These are phyloP conservation scores for Microchirus variegatus DNA, from an alignment of 2,797 vertebrate species.

Conservation along the genomic window DNA sequence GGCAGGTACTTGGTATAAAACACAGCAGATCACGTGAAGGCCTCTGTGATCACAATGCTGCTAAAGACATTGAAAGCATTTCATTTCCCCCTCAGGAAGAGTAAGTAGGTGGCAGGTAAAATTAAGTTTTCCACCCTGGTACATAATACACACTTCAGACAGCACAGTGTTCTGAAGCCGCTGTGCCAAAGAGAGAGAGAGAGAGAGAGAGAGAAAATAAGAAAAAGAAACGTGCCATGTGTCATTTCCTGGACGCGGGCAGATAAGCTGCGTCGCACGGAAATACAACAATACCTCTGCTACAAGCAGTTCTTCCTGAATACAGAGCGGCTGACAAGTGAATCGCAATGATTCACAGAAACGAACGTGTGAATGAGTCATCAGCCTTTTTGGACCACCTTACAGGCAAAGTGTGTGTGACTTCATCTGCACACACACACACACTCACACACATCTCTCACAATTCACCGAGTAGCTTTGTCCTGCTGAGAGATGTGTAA, in stretches of 20 bases:
- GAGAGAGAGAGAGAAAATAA: too few relatives aligned
- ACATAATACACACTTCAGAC: constrained; percentile 5
- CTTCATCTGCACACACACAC: constrained; percentile 57
- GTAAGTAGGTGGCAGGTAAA: background rate
- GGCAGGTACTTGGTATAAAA: background rate
- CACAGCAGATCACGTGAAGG: constrained; percentile 19
- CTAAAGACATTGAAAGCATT: constrained; percentile 10
- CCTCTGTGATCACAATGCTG: constrained; percentile 15
- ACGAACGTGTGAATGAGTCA: constrained; percentile 88
- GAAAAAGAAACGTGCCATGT: constrained; percentile 42
- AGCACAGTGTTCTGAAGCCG: too few relatives aligned
- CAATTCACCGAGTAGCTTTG: constrained; percentile 79
- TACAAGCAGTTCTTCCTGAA: constrained; percentile 62
- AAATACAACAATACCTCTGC: constrained; percentile 74
- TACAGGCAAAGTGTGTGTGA: constrained; percentile 78
- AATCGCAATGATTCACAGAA: constrained; percentile 80
- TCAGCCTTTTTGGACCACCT: constrained; percentile 85
- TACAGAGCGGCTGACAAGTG: constrained; percentile 75
- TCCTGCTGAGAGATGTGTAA: constrained; percentile 83
- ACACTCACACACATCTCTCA: constrained; percentile 37
- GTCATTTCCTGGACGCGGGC: constrained; percentile 64
- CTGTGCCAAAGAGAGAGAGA: too few relatives aligned
- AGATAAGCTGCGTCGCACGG: constrained; percentile 64
- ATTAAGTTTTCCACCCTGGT: constrained; percentile 32
- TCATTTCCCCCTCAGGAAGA: background rate